A percentile compares a stretch with the other conserved stretches of the same genome.
phyloP scores from a whole-genome alignment of 1,140 invertebrate species.

The Drosophila eugracilis region DNA sequence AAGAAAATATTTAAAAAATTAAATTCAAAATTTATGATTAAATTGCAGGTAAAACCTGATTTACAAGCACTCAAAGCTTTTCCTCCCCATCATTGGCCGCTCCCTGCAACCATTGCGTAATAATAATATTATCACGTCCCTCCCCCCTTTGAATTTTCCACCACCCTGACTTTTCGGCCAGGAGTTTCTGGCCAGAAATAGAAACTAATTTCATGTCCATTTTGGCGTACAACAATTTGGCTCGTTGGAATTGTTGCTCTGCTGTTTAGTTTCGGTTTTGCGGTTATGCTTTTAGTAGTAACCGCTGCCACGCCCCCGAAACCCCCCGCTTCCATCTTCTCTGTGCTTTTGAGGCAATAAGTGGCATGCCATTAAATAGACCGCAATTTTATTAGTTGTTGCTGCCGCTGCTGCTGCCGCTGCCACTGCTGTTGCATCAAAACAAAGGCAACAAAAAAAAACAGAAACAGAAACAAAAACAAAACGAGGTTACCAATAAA shows the following conservation, averaged over 20 bases:
- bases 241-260: slow-evolving; percentile 22
- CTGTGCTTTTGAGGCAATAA: slow-evolving; percentile 55
- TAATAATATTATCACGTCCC: slow-evolving; percentile 3
- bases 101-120: neutral
- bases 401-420: slow-evolving; percentile 32
- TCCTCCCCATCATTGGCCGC: neutral
- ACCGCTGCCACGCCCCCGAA: slow-evolving; percentile 14
- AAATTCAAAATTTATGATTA: no score
- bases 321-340: no score
- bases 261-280: slow-evolving; percentile 51
- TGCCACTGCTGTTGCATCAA: slow-evolving; percentile 29
- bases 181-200: slow-evolving; percentile 26
- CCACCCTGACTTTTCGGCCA: neutral
- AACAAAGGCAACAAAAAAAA: slow-evolving; percentile 7
- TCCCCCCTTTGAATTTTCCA: neutral
- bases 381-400: slow-evolving; percentile 62
- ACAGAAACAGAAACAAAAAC: slow-evolving; percentile 1
- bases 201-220: slow-evolving; percentile 57
- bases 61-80: no score
- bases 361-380: slow-evolving; percentile 68
- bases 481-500: slow-evolving; percentile 30
- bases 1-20: no score
- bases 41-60: no score
- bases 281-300: slow-evolving; percentile 31
- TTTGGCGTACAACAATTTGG: slow-evolving; percentile 39